Percentiles rank a stretch among this genome's conserved stretches.
These are phyloP conservation scores for Syrrhaptes paradoxus DNA, from an alignment of 2,113 vertebrate species.

Conservation along the genomic window DNA sequence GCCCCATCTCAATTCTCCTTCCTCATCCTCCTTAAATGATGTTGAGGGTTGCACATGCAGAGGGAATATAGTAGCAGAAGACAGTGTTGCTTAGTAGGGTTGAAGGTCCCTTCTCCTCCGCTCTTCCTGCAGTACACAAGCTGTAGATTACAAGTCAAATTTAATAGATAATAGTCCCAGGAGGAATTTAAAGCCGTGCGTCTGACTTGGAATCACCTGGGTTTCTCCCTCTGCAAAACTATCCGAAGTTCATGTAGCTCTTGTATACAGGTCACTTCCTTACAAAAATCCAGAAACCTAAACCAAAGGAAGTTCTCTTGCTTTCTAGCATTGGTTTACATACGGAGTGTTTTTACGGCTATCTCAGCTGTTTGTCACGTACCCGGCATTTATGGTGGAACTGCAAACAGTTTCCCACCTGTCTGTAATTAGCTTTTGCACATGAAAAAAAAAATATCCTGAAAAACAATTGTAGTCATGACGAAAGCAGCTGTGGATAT, in stretches of 20 bases:
- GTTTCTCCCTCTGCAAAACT: not conserved
- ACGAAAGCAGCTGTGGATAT: not conserved
- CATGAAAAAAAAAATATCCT: not conserved
- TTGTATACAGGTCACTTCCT: not conserved
- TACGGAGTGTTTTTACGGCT: not conserved
- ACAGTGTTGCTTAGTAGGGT: not conserved
- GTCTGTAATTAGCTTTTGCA: not conserved
- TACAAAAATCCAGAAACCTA: not conserved
- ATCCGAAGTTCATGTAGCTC: not conserved
- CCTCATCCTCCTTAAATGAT: not conserved
- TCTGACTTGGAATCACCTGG: not conserved
- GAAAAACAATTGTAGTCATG: not conserved
- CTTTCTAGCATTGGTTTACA: not conserved
- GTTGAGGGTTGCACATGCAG: not conserved
- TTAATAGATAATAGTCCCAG: not conserved
- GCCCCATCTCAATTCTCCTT: not conserved
- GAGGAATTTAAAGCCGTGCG: not conserved
- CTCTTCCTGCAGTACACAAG: not conserved
- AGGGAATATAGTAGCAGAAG: not conserved
- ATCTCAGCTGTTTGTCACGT: not conserved
- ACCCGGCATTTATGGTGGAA: not conserved
- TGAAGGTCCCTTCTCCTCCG: not conserved
- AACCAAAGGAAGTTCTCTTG: not conserved
- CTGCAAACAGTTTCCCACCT: conserved; percentile 20
- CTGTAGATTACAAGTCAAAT: not conserved